Percentiles rank a stretch among this genome's conserved stretches.
Evolutionary conservation across 2,797 vertebrate genomes (phyloP).

Genomic region (Rhodeus uyekii): DNA sequence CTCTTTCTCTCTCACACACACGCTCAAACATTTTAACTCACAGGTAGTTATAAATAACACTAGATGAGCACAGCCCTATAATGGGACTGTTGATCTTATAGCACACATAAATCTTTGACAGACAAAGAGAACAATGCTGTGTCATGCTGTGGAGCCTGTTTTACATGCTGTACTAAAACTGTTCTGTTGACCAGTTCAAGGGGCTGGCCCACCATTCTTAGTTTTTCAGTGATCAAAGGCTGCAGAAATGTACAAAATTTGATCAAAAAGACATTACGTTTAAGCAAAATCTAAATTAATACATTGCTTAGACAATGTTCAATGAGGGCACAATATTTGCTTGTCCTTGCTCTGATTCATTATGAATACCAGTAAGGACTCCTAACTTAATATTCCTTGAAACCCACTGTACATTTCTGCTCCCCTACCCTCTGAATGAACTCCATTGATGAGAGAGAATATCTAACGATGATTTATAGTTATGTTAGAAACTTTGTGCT

Average conservation of each 20-base stretch:
- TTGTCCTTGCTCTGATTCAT: constrained; percentile 62
- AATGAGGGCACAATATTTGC: constrained; percentile 34
- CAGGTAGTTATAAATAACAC: constrained; percentile 40
- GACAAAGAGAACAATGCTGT: constrained; percentile 11
- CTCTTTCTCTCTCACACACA: neutral
- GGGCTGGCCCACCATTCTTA: neutral
- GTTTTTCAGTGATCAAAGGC: constrained; percentile 10
- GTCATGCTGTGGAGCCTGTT: constrained; percentile 32
- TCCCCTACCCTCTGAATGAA: constrained; percentile 54
- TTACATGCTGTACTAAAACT: constrained; percentile 18
- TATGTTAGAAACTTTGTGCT: constrained; percentile 45
- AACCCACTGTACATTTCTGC: constrained; percentile 64
- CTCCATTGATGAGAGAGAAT: constrained; percentile 52
- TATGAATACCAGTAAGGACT: constrained; percentile 57
- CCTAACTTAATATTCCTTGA: constrained; percentile 75
- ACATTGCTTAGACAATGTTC: neutral
- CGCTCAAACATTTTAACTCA: neutral
- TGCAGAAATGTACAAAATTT: neutral
- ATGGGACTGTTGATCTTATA: constrained; percentile 26
- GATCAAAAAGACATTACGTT: neutral
- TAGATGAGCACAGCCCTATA: constrained; percentile 5
- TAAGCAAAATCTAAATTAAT: neutral
- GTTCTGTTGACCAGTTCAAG: constrained; percentile 15
- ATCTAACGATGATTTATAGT: constrained; percentile 54
- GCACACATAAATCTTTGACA: constrained; percentile 34